Conservation (phyloP, 2,113 vertebrate species). For the Lynx canadensis region DNA sequence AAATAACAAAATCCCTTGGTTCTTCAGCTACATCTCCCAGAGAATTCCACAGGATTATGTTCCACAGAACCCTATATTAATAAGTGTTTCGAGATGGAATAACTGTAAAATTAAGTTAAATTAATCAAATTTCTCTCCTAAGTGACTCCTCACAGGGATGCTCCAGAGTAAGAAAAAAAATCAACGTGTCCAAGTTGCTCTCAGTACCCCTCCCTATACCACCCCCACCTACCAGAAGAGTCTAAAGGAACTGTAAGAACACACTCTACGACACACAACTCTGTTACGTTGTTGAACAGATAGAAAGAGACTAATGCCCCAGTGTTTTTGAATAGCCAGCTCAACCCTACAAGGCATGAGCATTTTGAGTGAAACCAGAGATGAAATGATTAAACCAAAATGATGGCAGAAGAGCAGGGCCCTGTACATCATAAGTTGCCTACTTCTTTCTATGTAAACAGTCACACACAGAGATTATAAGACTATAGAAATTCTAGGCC, state of each 20-base stretch:
- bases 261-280: not conserved
- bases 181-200: not conserved
- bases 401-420: not conserved
- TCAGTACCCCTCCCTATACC: not conserved
- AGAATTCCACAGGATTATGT: not conserved
- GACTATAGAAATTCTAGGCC: not conserved
- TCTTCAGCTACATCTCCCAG: not conserved
- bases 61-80: not conserved
- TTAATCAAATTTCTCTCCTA: not conserved
- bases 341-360: not conserved
- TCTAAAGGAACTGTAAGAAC: not conserved
- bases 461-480: not conserved
- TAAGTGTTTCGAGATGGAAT: not conserved
- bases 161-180: not conserved
- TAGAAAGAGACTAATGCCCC: not conserved
- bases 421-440: not conserved
- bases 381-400: not conserved
- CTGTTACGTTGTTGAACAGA: not conserved
- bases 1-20: not conserved
- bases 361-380: conserved; percentile 22
- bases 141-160: not conserved
- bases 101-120: not conserved
- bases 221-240: not conserved
- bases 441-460: not conserved
- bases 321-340: not conserved